Evolutionary conservation across 53 echinoderm and acorn worm species (phyloP).

Genomic region (Astropecten irregularis): DNA sequence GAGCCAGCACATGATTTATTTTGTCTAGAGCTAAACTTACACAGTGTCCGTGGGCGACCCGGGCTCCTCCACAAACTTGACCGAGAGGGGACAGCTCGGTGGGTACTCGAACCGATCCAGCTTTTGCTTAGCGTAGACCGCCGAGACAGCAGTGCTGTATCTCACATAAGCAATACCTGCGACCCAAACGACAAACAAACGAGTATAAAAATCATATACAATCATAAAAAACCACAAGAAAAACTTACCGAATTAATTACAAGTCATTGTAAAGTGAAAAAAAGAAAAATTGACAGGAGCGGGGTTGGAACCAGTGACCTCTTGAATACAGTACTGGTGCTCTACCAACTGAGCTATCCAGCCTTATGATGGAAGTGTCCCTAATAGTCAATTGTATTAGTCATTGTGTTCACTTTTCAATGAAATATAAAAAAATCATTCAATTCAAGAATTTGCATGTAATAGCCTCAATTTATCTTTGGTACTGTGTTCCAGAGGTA

Average conservation of each 20-base stretch:
- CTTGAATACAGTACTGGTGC: no score
- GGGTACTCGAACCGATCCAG: conserved; percentile 92
- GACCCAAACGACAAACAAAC: not conserved
- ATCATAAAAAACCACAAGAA: no score
- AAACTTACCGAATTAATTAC: no score
- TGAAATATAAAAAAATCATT: not conserved
- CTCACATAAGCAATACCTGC: conserved; percentile 91
- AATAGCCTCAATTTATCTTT: no score
- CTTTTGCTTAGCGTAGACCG: conserved; percentile 86
- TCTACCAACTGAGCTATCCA: no score
- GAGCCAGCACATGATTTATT: no score
- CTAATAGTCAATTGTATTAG: no score
- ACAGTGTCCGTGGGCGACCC: conserved; percentile 44
- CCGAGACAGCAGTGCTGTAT: conserved; percentile 76
- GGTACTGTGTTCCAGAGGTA: no score
- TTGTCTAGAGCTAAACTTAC: conserved; percentile 23
- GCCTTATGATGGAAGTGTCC: no score
- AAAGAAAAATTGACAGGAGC: no score
- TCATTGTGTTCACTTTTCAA: not conserved
- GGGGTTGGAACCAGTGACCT: no score
- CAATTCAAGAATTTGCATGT: not conserved
- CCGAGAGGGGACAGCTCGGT: conserved; percentile 74
- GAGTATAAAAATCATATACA: not conserved
- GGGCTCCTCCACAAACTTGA: conserved; percentile 74
- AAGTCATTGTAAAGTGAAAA: no score